Evolutionary conservation across 2,113 vertebrate species (phyloP), one percentile per base, ranked within the genome.

Genomic region (Thymallus thymallus): DNA sequence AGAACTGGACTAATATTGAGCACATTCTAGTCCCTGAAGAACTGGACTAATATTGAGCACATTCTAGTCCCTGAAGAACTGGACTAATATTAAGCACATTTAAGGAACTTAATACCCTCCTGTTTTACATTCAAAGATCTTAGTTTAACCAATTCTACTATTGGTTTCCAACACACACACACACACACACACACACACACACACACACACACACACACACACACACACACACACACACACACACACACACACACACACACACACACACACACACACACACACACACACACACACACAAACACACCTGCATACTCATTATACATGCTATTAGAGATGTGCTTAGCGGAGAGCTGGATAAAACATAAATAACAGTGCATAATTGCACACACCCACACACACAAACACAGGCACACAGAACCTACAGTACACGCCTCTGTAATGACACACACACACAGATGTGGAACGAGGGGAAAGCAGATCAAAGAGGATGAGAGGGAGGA

Each of bases 121-220:
- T 6, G 4, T 45, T 41, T 10, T 51, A 51, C 48, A 51, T 14
- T 18, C 12, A 51, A 51, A 51, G 3, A 5, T 51, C 3, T 18
- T 18, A 18, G 48, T 51, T 18, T 18, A 51, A 51, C 48, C 14
- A 51, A 51, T 51, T 16, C 18, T 18, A 51, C 48, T 18, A 51
- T 18, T 51, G 48, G 13, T 51, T 51, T 51, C 48, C 12, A 51
- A n/a, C 55, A 58, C 55, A 61, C 60, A 64, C 62, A 64, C 23
- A 62, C 60, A 62, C 60, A 24, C 60, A 62, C 24, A 64, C 61
- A 63, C 61, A n/a, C 55, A 58, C 55, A 61, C 60, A 64, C 62
- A 64, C 23, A 62, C 60, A 62, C 60, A 24, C 60, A 62, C 24
- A 64, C 61, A 63, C 61, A n/a, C 55, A 58, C 55, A 61, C 60